Evolutionary conservation across 1,140 invertebrate species (phyloP).

Genomic region (Apis laboriosa): DNA sequence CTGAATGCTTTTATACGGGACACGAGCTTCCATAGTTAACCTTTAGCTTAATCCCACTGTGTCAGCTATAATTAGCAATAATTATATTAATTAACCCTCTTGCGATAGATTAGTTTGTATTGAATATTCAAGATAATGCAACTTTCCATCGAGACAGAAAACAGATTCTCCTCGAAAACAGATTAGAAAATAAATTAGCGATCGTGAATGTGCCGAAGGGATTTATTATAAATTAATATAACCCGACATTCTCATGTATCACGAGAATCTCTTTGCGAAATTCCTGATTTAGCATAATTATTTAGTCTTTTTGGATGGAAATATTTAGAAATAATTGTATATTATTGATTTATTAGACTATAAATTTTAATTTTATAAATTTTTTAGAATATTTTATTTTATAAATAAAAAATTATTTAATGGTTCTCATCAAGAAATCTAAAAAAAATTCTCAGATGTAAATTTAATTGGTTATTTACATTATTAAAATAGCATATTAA

Average conservation of each 20-base stretch:
- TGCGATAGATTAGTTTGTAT: background rate
- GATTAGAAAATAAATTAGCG: slow-evolving; percentile 48
- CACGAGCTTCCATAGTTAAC: background rate
- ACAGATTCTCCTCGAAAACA: slow-evolving; percentile 37
- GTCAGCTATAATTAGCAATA: slow-evolving; percentile 46
- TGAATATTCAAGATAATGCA: background rate
- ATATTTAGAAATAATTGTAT: too few species aligned
- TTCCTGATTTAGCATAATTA: background rate
- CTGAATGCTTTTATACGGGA: background rate
- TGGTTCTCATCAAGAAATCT: too few species aligned
- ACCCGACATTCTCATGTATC: background rate
- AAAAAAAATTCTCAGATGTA: too few species aligned
- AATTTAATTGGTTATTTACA: too few species aligned
- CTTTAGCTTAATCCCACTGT: slow-evolving; percentile 2
- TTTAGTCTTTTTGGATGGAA: background rate
- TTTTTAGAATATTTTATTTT: background rate
- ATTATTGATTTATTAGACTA: too few species aligned
- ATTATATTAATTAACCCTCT: slow-evolving; percentile 56
- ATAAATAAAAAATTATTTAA: background rate
- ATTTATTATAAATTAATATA: slow-evolving; percentile 32
- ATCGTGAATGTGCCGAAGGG: slow-evolving; percentile 14
- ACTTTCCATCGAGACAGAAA: slow-evolving; percentile 1
- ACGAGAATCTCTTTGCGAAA: slow-evolving; percentile 6
- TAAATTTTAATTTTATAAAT: too few species aligned
- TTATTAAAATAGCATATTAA: too few species aligned